These are phyloP conservation scores for Drosophila micromelanica DNA, from an alignment of 1,140 invertebrate genomes.

Conservation along the genomic window DNA sequence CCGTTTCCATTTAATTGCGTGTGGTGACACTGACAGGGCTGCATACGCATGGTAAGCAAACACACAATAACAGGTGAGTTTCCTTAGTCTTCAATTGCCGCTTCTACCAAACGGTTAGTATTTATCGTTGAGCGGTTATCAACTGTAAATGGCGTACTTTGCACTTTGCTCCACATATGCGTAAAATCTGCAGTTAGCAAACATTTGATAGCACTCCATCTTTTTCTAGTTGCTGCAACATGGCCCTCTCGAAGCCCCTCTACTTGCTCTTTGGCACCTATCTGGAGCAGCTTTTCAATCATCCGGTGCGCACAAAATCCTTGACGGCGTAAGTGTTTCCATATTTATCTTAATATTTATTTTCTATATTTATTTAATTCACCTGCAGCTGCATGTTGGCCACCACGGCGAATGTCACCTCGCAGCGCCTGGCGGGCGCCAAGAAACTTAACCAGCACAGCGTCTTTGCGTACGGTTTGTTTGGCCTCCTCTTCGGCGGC, in stretches of 20 bases:
- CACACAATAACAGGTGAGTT: slow-evolving; percentile 53
- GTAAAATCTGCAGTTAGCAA: slow-evolving; percentile 8
- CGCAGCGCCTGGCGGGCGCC: slow-evolving; percentile 87
- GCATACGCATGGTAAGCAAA: slow-evolving; percentile 4
- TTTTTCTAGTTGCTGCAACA: slow-evolving; percentile 66
- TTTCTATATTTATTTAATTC: neutral
- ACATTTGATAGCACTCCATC: neutral
- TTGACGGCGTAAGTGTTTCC: slow-evolving; percentile 88
- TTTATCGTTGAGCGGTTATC: slow-evolving; percentile 38
- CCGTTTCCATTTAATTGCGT: neutral
- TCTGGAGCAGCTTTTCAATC: slow-evolving; percentile 88
- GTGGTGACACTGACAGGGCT: slow-evolving; percentile 27
- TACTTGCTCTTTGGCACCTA: slow-evolving; percentile 88
- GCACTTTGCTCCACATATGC: slow-evolving; percentile 52
- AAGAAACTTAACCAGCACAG: slow-evolving; percentile 87
- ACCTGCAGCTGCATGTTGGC: slow-evolving; percentile 87
- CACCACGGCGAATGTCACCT: slow-evolving; percentile 87
- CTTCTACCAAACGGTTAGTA: slow-evolving; percentile 29
- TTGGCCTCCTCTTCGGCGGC: slow-evolving; percentile 90
- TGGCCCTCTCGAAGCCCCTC: slow-evolving; percentile 90
- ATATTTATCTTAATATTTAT: slow-evolving; percentile 1
- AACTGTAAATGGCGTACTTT: slow-evolving; percentile 52
- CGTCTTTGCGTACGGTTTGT: slow-evolving; percentile 88
- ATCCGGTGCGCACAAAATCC: slow-evolving; percentile 90
- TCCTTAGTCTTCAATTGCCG: slow-evolving; percentile 38